Evolutionary conservation across 2,888 invertebrate genomes (phyloP), one percentile per base, ranked within the genome.

Genomic region (Amiota mariae): DNA sequence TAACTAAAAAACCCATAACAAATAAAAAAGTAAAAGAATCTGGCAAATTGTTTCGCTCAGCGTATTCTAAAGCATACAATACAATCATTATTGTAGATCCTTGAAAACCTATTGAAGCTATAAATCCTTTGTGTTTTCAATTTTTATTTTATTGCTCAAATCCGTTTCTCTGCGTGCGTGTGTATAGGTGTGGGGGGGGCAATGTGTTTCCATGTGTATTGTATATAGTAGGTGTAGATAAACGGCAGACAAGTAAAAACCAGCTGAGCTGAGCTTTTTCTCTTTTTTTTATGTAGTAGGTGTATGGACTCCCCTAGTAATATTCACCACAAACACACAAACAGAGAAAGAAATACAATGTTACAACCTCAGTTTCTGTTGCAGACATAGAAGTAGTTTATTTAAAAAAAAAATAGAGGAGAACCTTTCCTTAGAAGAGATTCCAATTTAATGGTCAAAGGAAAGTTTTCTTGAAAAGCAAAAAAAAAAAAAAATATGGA

Each of bases 51-150:
- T 20, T 15, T 18, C 36, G 24, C 20, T 20, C 51, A 75, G 71
- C 76, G 73, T 73, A 74, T 64, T 51, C 64, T 74, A 66, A 71
- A 72, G 71, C 64, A 70, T 36, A 36, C 82, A 78, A 70, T 36
- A 36, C 82, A 78, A 79, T 59, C 59, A 59, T 79, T 80, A 80
- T 80, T 77, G 77, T 6, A 80, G 81, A 82, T 85, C 80, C 85
- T 85, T 85, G 85, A 85, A 85, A 84, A 85, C 85, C 85, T 84
- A 84, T 85, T 85, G 85, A 85, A 85, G 85, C 85, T 83, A 85
- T 85, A 85, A 85, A 85, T 85, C 85, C 85, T 85, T 85, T 85
- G 85, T 85, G 85, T 85, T 85, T 85, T 85, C 85, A 85, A 85
- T 85, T 85, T 85, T 85, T 85, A 85, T 85, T 85, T 85, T 85